Percentiles rank a stretch among this genome's conserved stretches.
Evolutionary conservation across 2,797 vertebrate species (phyloP).

Genomic region (Pterois miles): DNA sequence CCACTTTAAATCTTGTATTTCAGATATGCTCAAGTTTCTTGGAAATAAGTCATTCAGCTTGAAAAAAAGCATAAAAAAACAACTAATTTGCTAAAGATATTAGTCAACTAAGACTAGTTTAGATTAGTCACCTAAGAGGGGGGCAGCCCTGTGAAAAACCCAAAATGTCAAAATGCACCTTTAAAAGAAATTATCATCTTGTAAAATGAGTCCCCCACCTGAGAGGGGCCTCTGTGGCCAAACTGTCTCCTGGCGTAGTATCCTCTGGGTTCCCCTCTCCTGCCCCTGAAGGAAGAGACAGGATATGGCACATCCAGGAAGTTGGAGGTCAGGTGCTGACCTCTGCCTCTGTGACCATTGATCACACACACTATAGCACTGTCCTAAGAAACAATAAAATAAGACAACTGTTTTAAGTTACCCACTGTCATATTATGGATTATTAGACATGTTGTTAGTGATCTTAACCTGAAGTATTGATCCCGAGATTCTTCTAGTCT

Average conservation of each 20-base stretch:
- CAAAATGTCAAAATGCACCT: not conserved
- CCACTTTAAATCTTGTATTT: no score
- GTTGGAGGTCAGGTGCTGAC: constrained; percentile 59
- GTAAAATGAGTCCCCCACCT: constrained; percentile 72
- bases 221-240: constrained; percentile 75
- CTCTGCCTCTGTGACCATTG: constrained; percentile 71
- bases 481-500: constrained; percentile 60
- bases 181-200: not conserved
- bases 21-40: no score
- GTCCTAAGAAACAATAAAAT: constrained; percentile 69
- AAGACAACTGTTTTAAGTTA: not conserved
- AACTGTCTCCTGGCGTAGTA: constrained; percentile 73
- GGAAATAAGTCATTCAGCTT: no score
- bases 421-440: not conserved
- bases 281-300: constrained; percentile 60
- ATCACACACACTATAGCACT: constrained; percentile 83
- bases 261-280: constrained; percentile 67
- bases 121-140: not conserved
- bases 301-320: constrained; percentile 65
- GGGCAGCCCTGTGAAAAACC: no score
- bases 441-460: not conserved
- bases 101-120: no score
- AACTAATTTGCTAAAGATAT: no score
- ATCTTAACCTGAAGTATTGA: constrained; percentile 82
- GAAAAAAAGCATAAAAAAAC: no score